Evolutionary conservation across 2,888 invertebrate genomes (phyloP), one percentile per base, ranked within the genome.

Genomic region (Eupithecia insigniata): DNA sequence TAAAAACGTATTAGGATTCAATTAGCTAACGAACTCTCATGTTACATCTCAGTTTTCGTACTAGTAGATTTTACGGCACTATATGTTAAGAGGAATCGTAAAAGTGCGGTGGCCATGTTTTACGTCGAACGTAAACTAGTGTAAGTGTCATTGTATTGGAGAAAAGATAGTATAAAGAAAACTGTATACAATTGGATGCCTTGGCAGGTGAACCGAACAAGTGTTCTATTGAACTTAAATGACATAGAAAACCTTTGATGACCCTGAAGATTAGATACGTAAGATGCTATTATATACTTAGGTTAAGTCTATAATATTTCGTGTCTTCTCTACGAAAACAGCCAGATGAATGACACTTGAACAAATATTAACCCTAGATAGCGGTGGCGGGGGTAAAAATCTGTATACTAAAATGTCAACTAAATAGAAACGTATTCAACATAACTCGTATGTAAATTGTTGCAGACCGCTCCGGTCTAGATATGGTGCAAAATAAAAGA

Each of bases 21-120:
- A 92, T 91, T 90, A 89, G 85, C 88, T 91, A 91, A 90, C 87
- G 89, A 89, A 90, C 86, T 84, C 85, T 84, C 84, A 86, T 86
- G 86, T 89, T 88, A 86, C 85, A 86, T 86, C 82, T 81, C 85
- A 84, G 87, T 88, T 89, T 90, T 89, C 83, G 86, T 87, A 85
- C 87, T 84, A 85, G 82, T 83, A 82, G 84, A 90, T 92, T 64
- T 92, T 91, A 92, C 85, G 87, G 87, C 88, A 84, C 86, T 88
- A 87, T 91, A 90, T 91, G 90, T 92, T 92, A 91, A 92, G 89
- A 82, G 90, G 87, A 87, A 81, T 90, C 92, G 90, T 93, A 93
- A 92, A 92, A 89, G 85, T 84, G 81, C 83, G 83, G 86, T 86
- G 87, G 84, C 83, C 86, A 85, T 90, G 90, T 90, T 92, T 92